A percentile compares a stretch with the other conserved stretches of the same genome.
phyloP scores from a whole-genome alignment of 2,797 vertebrate genomes.

The Ammospiza maritima region DNA sequence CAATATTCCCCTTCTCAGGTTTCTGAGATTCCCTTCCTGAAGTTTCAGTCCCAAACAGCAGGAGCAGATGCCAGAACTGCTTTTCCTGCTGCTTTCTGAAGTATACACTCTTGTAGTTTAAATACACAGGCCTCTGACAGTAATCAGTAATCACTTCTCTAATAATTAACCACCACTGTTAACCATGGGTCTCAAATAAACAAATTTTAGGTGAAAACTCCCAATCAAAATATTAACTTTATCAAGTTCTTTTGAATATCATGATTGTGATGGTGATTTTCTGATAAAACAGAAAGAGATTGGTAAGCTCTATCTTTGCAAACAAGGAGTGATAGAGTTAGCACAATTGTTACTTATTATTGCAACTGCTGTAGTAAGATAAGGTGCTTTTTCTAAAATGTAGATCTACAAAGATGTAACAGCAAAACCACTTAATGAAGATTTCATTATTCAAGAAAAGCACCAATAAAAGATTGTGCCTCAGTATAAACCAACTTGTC shows the following conservation, averaged over 20 bases:
- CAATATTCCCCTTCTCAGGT: neutral
- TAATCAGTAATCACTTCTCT: neutral
- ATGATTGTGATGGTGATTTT: neutral
- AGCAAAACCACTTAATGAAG: neutral
- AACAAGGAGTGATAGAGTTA: neutral
- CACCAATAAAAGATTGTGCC: neutral
- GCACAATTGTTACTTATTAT: neutral
- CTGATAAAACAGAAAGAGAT: neutral
- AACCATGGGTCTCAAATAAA: neutral
- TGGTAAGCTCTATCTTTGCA: neutral
- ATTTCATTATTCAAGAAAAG: neutral
- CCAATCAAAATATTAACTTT: neutral
- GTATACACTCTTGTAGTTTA: neutral
- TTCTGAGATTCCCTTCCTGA: neutral
- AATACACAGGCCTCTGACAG: neutral
- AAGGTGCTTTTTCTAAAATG: neutral
- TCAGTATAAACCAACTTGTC: neutral
- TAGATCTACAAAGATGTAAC: neutral
- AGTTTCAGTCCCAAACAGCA: neutral
- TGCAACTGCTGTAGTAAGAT: neutral
- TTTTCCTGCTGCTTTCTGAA: neutral
- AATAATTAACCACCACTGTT: neutral
- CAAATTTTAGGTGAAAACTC: neutral
- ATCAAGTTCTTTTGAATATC: neutral
- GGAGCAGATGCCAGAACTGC: neutral